These are phyloP conservation scores for Lycaon pictus DNA, from an alignment of 2,113 vertebrate species.

Conservation along the genomic window DNA sequence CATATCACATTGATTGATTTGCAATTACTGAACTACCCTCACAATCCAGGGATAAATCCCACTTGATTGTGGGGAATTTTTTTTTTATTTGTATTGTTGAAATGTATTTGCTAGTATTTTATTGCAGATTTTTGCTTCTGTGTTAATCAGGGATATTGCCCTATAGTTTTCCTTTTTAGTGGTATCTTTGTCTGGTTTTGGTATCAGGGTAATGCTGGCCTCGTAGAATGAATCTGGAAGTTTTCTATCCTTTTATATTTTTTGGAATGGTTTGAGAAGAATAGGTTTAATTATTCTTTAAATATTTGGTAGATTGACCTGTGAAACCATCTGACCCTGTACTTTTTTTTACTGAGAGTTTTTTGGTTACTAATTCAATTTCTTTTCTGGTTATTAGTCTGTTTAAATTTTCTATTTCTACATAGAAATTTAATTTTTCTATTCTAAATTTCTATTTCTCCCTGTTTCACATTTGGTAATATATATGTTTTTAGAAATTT, in stretches of 20 bases:
- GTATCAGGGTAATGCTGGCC: neutral
- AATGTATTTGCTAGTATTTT: neutral
- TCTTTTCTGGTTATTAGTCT: neutral
- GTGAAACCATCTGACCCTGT: neutral
- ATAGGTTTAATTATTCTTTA: neutral
- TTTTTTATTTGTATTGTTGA: neutral
- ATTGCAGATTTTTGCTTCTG: neutral
- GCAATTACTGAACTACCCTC: neutral
- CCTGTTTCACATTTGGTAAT: neutral
- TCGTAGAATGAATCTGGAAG: neutral
- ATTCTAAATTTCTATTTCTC: neutral
- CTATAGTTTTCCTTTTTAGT: neutral
- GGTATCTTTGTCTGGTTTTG: neutral
- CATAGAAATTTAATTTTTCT: neutral
- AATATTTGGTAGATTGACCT: neutral
- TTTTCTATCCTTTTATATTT: neutral
- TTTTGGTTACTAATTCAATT: neutral
- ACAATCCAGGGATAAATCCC: neutral
- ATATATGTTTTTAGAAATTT: neutral
- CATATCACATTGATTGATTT: neutral
- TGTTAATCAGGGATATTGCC: neutral
- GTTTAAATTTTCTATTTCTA: neutral
- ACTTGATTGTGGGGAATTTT: neutral
- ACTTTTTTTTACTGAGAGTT: neutral
- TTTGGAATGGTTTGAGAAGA: neutral